These are phyloP conservation scores for Hycleus cichorii DNA, from an alignment of 1,140 invertebrate genomes.

Conservation along the genomic window DNA sequence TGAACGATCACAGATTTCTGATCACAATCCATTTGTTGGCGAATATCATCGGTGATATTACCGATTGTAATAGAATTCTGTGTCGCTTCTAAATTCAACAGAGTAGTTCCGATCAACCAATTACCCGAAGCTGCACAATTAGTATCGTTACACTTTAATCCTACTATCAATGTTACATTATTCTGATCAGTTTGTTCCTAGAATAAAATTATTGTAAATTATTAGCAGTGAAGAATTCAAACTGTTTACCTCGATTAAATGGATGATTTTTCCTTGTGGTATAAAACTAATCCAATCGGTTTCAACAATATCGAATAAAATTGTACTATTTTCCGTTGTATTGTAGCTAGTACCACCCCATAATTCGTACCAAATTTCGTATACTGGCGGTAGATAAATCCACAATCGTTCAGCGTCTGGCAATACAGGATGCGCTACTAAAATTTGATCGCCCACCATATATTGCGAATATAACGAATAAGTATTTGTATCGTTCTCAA, in stretches of 20 bases:
- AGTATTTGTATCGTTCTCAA: conserved; percentile 28
- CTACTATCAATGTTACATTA: background rate
- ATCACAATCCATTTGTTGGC: too few relatives aligned
- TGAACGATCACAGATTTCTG: background rate
- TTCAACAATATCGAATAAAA: conserved; percentile 30
- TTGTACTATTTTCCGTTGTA: conserved; percentile 14
- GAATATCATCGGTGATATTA: too few relatives aligned
- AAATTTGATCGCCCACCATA: conserved; percentile 35
- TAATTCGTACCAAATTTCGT: conserved; percentile 36
- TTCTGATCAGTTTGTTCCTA: too few relatives aligned
- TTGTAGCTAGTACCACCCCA: conserved; percentile 34
- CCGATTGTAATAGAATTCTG: background rate
- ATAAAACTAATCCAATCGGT: conserved; percentile 36
- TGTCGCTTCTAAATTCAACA: background rate
- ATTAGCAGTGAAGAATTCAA: too few relatives aligned
- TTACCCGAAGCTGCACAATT: background rate
- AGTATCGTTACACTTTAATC: background rate
- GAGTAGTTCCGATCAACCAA: background rate
- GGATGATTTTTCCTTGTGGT: conserved; percentile 33
- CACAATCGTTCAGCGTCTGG: conserved; percentile 16
- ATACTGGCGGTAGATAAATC: conserved; percentile 32
- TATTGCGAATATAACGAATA: conserved; percentile 35
- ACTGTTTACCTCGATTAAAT: too few relatives aligned
- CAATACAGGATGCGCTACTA: conserved; percentile 34
- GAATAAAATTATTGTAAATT: too few relatives aligned